Evolutionary conservation across 2,113 vertebrate species (phyloP).

Genomic region (Eptesicus fuscus): DNA sequence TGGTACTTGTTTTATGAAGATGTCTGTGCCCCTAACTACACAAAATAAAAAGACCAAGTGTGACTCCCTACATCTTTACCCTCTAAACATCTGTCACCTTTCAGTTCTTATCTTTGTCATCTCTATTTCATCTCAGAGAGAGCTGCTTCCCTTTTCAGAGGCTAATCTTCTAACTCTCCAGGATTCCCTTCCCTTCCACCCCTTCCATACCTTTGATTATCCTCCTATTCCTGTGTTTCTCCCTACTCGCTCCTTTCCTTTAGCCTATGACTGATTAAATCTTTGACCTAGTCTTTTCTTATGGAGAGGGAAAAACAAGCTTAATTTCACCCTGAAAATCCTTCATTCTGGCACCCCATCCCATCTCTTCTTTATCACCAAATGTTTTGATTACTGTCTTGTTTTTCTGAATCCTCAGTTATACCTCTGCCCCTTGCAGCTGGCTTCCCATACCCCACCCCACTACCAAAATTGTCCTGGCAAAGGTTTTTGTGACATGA

Average conservation of each 20-base stretch:
- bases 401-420: not conserved
- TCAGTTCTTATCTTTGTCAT: not conserved
- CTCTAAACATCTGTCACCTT: not conserved
- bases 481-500: not conserved
- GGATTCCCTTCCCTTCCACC: not conserved
- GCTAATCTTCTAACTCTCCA: not conserved
- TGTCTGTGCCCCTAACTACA: not conserved
- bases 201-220: not conserved
- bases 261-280: not conserved
- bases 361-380: not conserved
- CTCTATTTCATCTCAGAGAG: not conserved
- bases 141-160: not conserved
- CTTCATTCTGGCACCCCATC: not conserved
- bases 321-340: not conserved
- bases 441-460: not conserved
- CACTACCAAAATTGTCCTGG: not conserved
- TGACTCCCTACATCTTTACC: not conserved
- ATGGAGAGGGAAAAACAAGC: not conserved
- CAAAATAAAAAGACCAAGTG: not conserved
- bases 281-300: conserved; percentile 3
- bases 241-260: not conserved
- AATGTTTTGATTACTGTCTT: not conserved
- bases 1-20: not conserved
- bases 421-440: not conserved
- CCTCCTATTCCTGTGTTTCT: not conserved